Evolutionary conservation across 2,113 vertebrate genomes (phyloP).

Genomic region (Cariama cristata): DNA sequence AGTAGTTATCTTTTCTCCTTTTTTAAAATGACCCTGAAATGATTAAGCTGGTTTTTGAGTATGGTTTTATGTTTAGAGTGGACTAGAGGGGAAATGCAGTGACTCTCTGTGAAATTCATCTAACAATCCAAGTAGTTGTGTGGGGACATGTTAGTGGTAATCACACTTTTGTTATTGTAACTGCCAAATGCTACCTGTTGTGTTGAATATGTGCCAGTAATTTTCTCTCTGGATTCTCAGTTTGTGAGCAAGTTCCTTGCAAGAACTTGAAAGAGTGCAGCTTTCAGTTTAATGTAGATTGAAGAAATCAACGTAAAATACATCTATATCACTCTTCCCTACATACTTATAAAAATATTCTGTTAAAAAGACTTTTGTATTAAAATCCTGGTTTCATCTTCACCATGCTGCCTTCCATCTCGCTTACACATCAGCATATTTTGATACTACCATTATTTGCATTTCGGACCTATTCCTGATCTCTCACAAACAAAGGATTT

Average conservation of each 20-base stretch:
- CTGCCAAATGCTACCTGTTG: background rate
- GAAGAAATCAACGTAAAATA: background rate
- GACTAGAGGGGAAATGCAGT: background rate
- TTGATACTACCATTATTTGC: background rate
- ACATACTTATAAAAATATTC: background rate
- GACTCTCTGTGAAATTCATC: background rate
- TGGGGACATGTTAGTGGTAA: background rate
- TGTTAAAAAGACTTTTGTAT: background rate
- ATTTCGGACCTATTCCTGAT: background rate
- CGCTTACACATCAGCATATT: background rate
- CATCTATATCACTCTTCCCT: background rate
- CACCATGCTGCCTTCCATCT: background rate
- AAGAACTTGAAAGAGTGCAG: background rate
- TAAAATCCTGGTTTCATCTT: background rate
- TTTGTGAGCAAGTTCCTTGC: background rate
- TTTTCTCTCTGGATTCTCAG: background rate
- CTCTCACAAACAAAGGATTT: background rate
- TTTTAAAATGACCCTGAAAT: background rate
- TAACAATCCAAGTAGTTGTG: background rate
- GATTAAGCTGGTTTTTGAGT: background rate
- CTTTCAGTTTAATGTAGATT: background rate
- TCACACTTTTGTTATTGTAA: background rate
- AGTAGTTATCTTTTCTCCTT: background rate
- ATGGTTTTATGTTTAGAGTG: background rate
- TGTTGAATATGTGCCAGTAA: background rate